Evolutionary conservation across 2,113 vertebrate genomes (phyloP).

Genomic region (Narcine bancroftii): DNA sequence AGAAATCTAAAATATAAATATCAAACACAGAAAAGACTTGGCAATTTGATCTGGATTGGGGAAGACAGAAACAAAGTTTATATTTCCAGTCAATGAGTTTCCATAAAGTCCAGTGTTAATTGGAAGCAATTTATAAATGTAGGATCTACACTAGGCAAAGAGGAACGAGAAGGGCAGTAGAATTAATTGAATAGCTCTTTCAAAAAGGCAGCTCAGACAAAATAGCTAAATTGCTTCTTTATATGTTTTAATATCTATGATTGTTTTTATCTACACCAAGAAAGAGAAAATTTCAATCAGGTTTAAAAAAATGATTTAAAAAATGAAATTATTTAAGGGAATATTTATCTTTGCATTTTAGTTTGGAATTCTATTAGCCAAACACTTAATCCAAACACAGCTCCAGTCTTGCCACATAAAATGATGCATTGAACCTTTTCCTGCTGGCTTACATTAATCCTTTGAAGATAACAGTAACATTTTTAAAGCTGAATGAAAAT

Average conservation of each 20-base stretch:
- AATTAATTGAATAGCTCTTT: background rate
- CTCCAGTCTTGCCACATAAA: background rate
- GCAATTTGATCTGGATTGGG: background rate
- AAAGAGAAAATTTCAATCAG: background rate
- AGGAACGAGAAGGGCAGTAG: background rate
- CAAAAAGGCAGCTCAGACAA: no score
- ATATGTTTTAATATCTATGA: background rate
- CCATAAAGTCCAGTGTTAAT: no score
- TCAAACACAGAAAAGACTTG: background rate
- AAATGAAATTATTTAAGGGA: background rate
- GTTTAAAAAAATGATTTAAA: background rate
- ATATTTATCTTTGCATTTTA: background rate
- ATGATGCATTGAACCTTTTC: constrained; percentile 11
- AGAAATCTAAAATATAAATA: background rate
- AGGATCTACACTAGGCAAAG: background rate
- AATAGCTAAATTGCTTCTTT: background rate
- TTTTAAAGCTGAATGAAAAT: background rate
- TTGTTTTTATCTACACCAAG: background rate
- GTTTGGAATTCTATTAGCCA: background rate
- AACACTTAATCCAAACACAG: background rate
- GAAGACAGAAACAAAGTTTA: background rate
- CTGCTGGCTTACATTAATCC: background rate
- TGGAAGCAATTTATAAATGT: background rate
- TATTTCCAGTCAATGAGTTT: background rate
- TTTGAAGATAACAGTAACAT: background rate